phyloP scores from a whole-genome alignment of 92 coral and sea anemone species.

The Palythoa grandis region DNA sequence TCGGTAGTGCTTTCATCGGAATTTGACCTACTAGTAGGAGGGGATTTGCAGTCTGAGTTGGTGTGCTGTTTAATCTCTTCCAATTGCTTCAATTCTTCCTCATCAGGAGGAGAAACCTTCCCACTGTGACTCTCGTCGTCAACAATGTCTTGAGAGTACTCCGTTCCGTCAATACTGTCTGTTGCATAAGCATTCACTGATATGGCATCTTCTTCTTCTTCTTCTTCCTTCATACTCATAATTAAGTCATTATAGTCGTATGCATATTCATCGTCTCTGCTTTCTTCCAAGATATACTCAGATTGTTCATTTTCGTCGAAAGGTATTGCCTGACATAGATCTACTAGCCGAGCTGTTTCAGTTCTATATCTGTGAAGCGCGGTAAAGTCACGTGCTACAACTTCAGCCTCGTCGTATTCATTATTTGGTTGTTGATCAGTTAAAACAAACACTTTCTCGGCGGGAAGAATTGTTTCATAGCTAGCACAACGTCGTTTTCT shows the following conservation, averaged over 20 bases:
- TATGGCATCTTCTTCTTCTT: conserved; percentile 54
- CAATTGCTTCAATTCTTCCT: conserved; percentile 46
- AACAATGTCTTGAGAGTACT: conserved; percentile 24
- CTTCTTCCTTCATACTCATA: conserved; percentile 80
- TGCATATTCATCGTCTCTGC: conserved; percentile 78
- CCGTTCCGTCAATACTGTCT: conserved; percentile 60
- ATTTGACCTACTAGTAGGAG: conserved; percentile 42
- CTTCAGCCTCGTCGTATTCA: not conserved
- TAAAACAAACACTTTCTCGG: conserved; percentile 25
- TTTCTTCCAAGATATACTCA: conserved; percentile 66
- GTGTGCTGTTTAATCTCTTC: conserved; percentile 9
- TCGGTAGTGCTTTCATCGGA: conserved; percentile 72
- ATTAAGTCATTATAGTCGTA: conserved; percentile 79
- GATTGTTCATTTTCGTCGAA: conserved; percentile 36
- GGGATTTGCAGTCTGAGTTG: conserved; percentile 29
- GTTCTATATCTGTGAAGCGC: conserved; percentile 31
- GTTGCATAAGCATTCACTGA: conserved; percentile 66
- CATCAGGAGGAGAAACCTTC: conserved; percentile 54
- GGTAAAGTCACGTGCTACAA: not conserved
- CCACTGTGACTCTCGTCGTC: not conserved
- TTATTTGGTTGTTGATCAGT: conserved; percentile 1
- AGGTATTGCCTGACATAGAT: conserved; percentile 77
- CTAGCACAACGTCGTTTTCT: not conserved
- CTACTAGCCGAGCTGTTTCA: conserved; percentile 74
- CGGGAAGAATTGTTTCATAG: conserved; percentile 5